Percentiles rank a stretch among this genome's conserved stretches.
Evolutionary conservation across 2,797 vertebrate species (phyloP).

Genomic region (Monodelphis domestica): DNA sequence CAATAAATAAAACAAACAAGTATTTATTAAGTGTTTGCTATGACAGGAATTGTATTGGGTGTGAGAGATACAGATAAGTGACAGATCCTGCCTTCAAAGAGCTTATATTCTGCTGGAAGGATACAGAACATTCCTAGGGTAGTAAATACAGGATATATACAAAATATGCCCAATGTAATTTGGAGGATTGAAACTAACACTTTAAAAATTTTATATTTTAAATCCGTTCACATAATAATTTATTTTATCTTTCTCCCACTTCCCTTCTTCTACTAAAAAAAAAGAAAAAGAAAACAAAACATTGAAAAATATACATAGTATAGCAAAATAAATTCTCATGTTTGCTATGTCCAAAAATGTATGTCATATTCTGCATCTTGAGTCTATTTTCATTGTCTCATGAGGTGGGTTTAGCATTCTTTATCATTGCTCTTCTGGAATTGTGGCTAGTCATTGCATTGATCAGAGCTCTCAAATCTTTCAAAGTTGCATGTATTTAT

Average conservation of each 20-base stretch:
- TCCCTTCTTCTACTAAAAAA: neutral
- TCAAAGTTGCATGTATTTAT: neutral
- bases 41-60: neutral
- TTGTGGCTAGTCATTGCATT: neutral
- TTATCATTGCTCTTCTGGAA: neutral
- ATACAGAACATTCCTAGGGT: neutral
- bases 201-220: neutral
- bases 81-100: neutral
- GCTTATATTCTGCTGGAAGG: neutral
- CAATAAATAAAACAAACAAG: neutral
- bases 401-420: neutral
- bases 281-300: neutral
- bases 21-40: neutral
- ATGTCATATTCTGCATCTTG: neutral
- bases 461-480: neutral
- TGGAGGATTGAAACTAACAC: neutral
- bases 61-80: neutral
- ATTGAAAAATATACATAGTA: neutral
- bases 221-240: neutral
- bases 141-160: neutral
- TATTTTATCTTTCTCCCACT: neutral
- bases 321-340: neutral
- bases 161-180: neutral
- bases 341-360: neutral
- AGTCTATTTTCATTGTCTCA: neutral